phyloP scores from a whole-genome alignment of 2,888 invertebrate species.

The Drosophila aldrichi region DNA sequence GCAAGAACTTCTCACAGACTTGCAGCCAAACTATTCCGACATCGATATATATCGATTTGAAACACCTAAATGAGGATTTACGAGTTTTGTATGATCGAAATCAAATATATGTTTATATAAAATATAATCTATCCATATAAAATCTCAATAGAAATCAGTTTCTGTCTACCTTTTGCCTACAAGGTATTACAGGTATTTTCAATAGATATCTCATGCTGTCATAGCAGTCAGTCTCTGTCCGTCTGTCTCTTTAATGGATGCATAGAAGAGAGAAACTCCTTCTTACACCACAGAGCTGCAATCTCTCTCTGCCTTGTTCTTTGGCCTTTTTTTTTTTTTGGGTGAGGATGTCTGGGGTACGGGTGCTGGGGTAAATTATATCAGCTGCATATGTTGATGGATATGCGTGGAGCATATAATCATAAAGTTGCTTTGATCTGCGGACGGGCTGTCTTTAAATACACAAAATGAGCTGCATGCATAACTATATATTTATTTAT shows the following conservation, averaged over 20 bases:
- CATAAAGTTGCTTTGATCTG: conserved; percentile 71
- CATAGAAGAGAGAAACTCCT: not conserved
- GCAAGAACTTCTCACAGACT: not conserved
- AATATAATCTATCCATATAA: not conserved
- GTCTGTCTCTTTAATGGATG: not conserved
- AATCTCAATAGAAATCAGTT: not conserved
- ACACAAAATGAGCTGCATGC: conserved; percentile 50
- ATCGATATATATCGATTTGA: conserved; percentile 2
- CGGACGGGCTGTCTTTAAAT: conserved; percentile 68
- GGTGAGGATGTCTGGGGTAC: not conserved
- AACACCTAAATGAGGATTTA: not conserved
- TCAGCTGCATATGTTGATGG: conserved; percentile 68
- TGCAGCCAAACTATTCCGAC: not conserved
- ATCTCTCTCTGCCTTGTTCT: not conserved
- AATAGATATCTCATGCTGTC: not conserved
- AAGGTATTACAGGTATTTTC: not conserved
- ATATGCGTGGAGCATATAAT: conserved; percentile 72
- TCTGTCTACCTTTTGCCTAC: not conserved
- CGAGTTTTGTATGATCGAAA: no score
- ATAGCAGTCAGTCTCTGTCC: not conserved
- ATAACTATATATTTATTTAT: conserved; percentile 53
- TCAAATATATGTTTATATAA: no score
- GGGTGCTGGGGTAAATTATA: conserved; percentile 2
- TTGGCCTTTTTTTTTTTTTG: not conserved
- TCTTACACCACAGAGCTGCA: not conserved